These are phyloP conservation scores for Leucania comma DNA, from an alignment of 2,888 invertebrate genomes.

Conservation along the genomic window DNA sequence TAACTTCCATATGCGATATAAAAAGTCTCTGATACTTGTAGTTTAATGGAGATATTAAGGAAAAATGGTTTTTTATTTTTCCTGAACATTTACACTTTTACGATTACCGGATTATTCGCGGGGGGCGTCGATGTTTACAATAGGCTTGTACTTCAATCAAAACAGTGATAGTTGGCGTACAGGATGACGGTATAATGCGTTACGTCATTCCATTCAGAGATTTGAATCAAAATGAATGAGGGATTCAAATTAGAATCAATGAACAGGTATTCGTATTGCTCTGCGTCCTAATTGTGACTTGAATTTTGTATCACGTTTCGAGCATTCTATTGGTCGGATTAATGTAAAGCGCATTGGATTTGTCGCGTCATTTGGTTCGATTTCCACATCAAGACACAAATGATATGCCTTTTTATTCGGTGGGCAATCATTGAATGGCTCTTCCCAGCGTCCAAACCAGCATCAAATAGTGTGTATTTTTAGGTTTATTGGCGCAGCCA, in stretches of 20 bases:
- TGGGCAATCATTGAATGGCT: too few species aligned
- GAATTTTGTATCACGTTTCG: slow-evolving; percentile 18
- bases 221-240: slow-evolving; percentile 31
- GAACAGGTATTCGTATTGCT: slow-evolving; percentile 43
- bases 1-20: too few species aligned
- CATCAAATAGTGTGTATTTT: too few species aligned
- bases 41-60: too few species aligned
- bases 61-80: too few species aligned
- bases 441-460: too few species aligned
- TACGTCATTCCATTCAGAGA: slow-evolving; percentile 36
- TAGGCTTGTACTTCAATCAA: slow-evolving; percentile 35
- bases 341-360: slow-evolving; percentile 24
- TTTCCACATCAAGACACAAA: slow-evolving; percentile 23
- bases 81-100: too few species aligned
- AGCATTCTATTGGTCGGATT: slow-evolving; percentile 26
- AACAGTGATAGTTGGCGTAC: slow-evolving; percentile 32
- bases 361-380: slow-evolving; percentile 20
- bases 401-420: neutral
- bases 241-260: slow-evolving; percentile 39
- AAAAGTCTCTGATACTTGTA: too few species aligned
- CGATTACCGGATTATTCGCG: too few species aligned
- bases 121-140: too few species aligned
- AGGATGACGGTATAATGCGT: slow-evolving; percentile 26
- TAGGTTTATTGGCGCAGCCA: too few species aligned
- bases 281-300: slow-evolving; percentile 23